Evolutionary conservation across 2,888 invertebrate species (phyloP), one percentile per base, ranked within the genome.

Genomic region (Nezara viridula): DNA sequence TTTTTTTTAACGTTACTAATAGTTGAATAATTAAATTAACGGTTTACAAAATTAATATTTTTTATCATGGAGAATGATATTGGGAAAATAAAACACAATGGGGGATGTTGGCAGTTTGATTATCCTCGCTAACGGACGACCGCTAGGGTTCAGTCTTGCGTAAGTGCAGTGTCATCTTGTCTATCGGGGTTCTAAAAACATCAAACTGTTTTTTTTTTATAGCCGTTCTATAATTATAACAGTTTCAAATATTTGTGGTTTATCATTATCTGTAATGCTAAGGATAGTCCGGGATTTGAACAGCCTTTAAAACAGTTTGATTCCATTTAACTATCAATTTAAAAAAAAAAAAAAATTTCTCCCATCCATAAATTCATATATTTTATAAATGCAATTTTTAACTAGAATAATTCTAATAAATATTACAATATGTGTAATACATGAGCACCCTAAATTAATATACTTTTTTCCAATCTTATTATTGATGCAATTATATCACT

Each of bases 121-220:
- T 73, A 73, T 37, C 21, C 37, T 4, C 19, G 32, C 66, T 73
- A 73, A 73, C 66, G 66, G 66, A 7, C 37, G 7, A 73, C 66
- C 66, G 66, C 66, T 73, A 73, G 37, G 66, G 66, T 37, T 37
- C 37, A 73, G 66, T 73, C 66, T 73, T 73, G 66, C 32, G 37
- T 73, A 73, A 73, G 66, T 73, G 66, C 66, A 9, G 21, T 37
- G 66, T 73, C 66, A 73, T 73, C 60, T 4, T 60, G 27, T n/a
- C n/a, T n/a, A n/a, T 32, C 37, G 16, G 32, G 66, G 37, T 73
- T 19, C 9, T 5, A 44, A 44, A 7, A 19, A 32, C 21, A 19
- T 12, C 6, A 2, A 37, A n/a, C n/a, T n/a, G n/a, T n/a, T n/a
- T n/a, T 12, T 10, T 37, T 73, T 73, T 73, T 37, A 37, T 73